phyloP scores from a whole-genome alignment of 1,140 invertebrate species.

The Triops cancriformis region DNA sequence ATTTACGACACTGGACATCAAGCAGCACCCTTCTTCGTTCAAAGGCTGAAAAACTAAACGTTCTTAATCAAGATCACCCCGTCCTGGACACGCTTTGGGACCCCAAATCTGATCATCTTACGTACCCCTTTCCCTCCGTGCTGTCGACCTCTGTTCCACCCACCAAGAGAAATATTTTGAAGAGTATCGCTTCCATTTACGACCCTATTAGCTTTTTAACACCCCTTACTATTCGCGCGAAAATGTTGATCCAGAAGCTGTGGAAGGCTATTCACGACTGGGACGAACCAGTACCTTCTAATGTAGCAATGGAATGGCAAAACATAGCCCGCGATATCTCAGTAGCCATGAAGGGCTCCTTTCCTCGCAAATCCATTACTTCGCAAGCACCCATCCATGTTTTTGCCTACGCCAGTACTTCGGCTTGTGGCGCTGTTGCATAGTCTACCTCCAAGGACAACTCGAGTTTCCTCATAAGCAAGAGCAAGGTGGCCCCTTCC shows the following conservation, averaged over 20 bases:
- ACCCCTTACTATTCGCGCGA: constrained; percentile 15
- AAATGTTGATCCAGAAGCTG: constrained; percentile 23
- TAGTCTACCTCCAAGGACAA: neutral
- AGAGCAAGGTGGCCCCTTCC: neutral
- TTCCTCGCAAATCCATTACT: neutral
- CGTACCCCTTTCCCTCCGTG: neutral
- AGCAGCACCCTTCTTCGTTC: neutral
- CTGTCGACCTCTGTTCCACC: neutral
- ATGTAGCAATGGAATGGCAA: constrained; percentile 4
- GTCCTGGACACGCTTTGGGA: neutral
- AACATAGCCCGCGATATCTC: neutral
- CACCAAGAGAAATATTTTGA: constrained; percentile 22
- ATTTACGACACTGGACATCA: constrained; percentile 10
- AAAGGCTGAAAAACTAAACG: too few relatives aligned
- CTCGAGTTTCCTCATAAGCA: neutral
- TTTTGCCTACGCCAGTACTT: neutral
- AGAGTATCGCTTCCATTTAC: constrained; percentile 14
- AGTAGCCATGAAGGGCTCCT: neutral
- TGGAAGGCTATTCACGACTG: neutral
- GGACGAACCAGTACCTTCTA: constrained; percentile 11
- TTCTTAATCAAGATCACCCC: neutral
- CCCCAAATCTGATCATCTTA: neutral
- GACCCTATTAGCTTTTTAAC: constrained; percentile 25
- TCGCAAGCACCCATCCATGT: constrained; percentile 15
- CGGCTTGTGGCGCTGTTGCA: neutral